Evolutionary conservation across 1,140 invertebrate genomes (phyloP), one percentile per base, ranked within the genome.

Genomic region (Hermetia illucens): DNA sequence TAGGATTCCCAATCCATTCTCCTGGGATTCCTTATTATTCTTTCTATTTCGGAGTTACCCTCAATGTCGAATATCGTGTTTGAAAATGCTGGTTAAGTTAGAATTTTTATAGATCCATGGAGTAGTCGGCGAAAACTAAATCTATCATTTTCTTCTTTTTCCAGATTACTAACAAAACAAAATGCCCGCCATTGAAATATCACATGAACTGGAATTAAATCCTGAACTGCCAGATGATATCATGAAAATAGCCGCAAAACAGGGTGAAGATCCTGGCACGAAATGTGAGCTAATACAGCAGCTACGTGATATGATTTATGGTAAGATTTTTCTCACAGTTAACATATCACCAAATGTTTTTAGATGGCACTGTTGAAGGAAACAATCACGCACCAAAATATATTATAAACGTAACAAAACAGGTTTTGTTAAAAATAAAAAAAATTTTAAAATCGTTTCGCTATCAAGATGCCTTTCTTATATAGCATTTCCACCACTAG

Each of bases 281-380:
- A 58, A 56, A 41, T 42, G 45, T 8, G 39, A 60, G 38, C 42
- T 52, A 16, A 46, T 78, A 40, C 69, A 75, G 38, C 76, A 84
- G 44, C 69, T 86, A 9, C 64, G 75, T 20, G 75, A 77, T 48
- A 73, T 82, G 65, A 82, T 86, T 49, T 79, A 77, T 53, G 78
- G 82, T 85, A 63, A 64, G 64, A 51, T 25, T n/a, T n/a, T n/a
- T n/a, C n/a, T n/a, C n/a, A 21, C 5, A 21, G 19, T 20, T n/a
- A 15, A 29, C 18, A 21, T 42, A 21, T 8, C 20, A 36, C n/a
- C 6, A 21, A 36, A n/a, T 16, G 15, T 18, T n/a, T 39, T 13
- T 12, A 36, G 10, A 35, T 34, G 15, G n/a, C n/a, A n/a, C n/a
- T n/a, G n/a, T n/a, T n/a, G n/a, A n/a, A n/a, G n/a, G n/a, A n/a